Evolutionary conservation across 2,888 invertebrate genomes (phyloP), one percentile per base, ranked within the genome.

Genomic region (Cephus pygmeus): DNA sequence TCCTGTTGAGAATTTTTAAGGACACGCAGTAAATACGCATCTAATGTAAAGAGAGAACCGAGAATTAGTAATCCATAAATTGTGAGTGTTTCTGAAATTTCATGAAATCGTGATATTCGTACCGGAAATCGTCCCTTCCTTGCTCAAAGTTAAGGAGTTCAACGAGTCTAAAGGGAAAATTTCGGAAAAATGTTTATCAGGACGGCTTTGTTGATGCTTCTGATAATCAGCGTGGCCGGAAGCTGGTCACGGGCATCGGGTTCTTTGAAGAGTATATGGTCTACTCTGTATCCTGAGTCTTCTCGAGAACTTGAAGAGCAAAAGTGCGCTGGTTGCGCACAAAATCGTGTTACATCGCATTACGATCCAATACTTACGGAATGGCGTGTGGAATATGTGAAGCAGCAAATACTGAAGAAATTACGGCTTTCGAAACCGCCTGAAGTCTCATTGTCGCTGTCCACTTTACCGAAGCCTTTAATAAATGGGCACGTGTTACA

Each of bases 391-490:
- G 96, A 97, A 91, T 96, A 95, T 85, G 96, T 97, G 75, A 97
- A 97, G 91, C 95, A 96, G 89, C 96, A 97, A 92, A 97, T 97
- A 40, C 90, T 97, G 85, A 96, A 95, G 92, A 97, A 97, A 91
- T 88, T 97, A 77, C 92, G 97, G 82, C 91, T 97, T 77, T 95
- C 95, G 78, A 95, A 95, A 90, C 95, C 95, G 86, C 96, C 97
- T 11, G 93, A 93, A 15, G 93, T 94, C 76, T 94, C 94, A 33
- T 92, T 94, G 84, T 93, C 94, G 1, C 91, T 94, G 75, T 93
- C 94, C 81, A 93, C 94, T 77, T 91, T 97, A 85, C 97, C 97
- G 0, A 94, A 94, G 90, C 96, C 96, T 11, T 94, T 97, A 80
- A 95, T 95, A 73, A 95, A 95, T 85, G 96, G 96, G 11, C 94